These are phyloP conservation scores for Calameuta pallipes DNA, from an alignment of 2,888 invertebrate genomes.

Conservation along the genomic window DNA sequence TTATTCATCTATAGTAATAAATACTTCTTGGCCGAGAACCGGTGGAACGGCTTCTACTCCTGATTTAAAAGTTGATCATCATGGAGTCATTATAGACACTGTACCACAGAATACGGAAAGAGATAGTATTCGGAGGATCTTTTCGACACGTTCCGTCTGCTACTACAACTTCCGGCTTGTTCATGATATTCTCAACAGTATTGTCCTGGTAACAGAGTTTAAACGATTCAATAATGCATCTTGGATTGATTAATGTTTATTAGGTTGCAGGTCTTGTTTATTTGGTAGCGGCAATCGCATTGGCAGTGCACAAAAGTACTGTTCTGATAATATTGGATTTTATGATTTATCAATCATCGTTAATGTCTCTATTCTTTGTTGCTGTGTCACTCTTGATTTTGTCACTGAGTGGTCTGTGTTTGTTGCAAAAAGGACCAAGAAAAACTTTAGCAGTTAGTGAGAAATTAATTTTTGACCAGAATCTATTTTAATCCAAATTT, in stretches of 20 bases:
- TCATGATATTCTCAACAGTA: conserved; percentile 32
- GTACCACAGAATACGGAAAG: conserved; percentile 8
- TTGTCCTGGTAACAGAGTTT: conserved; percentile 25
- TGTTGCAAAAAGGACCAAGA: conserved; percentile 13
- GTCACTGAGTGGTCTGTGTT: conserved; percentile 24
- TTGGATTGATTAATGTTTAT: background rate
- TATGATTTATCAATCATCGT: conserved; percentile 19
- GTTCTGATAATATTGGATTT: conserved; percentile 26
- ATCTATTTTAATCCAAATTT: background rate
- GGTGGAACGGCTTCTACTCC: conserved; percentile 33
- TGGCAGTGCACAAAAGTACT: conserved; percentile 25
- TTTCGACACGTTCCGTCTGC: conserved; percentile 17
- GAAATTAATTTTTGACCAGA: background rate
- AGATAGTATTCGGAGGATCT: conserved; percentile 11
- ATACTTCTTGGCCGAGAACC: conserved; percentile 27
- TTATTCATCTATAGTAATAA: conserved; percentile 22
- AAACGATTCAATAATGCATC: background rate
- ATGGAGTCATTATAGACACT: conserved; percentile 14
- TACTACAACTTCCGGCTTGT: conserved; percentile 30
- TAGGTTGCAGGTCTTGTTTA: conserved; percentile 32
- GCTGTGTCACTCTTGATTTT: conserved; percentile 24
- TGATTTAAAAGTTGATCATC: conserved; percentile 31
- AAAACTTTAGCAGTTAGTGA: conserved; percentile 19
- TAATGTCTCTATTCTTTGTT: conserved; percentile 22
- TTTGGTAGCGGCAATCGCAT: conserved; percentile 23